A percentile compares a stretch with the other conserved stretches of the same genome.
Conservation (phyloP, 2,888 invertebrate genomes). For the Dicycla oo region DNA sequence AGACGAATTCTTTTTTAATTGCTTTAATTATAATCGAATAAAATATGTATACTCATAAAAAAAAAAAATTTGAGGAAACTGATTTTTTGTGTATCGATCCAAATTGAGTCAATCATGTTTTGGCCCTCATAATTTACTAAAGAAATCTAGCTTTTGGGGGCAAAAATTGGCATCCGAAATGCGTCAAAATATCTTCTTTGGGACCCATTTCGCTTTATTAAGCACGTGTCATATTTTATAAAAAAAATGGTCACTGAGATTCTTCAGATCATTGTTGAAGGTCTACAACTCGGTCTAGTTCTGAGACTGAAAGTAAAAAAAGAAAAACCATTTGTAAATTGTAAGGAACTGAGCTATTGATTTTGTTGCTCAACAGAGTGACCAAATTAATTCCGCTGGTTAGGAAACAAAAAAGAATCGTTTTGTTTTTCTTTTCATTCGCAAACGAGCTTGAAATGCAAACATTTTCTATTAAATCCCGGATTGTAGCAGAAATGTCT, state of each 20-base stretch:
- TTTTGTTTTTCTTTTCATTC: slow-evolving; percentile 44
- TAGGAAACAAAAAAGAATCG: slow-evolving; percentile 48
- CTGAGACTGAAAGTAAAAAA: background rate
- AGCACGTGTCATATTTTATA: background rate
- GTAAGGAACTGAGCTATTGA: slow-evolving; percentile 30
- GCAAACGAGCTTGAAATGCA: slow-evolving; percentile 43
- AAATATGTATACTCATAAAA: too few species aligned
- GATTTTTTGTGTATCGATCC: too few species aligned
- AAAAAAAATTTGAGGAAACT: too few species aligned
- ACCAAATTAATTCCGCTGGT: slow-evolving; percentile 54
- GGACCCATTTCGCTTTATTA: too few species aligned
- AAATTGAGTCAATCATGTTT: too few species aligned
- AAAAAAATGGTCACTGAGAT: background rate
- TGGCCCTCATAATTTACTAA: too few species aligned
- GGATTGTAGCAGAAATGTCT: slow-evolving; percentile 11
- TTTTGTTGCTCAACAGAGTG: slow-evolving; percentile 38
- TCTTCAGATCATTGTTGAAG: background rate
- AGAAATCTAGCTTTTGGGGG: too few species aligned
- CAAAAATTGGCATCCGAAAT: too few species aligned
- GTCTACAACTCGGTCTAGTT: background rate
- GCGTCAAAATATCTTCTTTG: too few species aligned
- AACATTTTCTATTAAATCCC: slow-evolving; percentile 53
- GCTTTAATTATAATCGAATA: too few species aligned
- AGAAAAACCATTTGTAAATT: slow-evolving; percentile 7
- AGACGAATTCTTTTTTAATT: too few species aligned